These are phyloP conservation scores for Operophtera brumata DNA, from an alignment of 2,888 invertebrate species.

Conservation along the genomic window DNA sequence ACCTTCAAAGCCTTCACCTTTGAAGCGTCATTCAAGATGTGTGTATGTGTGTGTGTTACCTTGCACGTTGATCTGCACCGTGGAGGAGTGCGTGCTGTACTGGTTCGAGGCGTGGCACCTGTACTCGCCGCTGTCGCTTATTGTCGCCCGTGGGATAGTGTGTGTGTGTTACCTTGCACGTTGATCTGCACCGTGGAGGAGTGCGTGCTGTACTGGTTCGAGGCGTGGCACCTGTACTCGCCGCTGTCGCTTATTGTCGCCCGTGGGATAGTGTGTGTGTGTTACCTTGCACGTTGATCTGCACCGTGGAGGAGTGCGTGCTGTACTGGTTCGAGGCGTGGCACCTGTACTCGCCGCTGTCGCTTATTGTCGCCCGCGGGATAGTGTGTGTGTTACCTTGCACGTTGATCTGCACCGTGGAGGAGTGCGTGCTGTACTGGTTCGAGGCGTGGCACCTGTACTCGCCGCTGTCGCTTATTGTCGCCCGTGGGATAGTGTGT, in stretches of 20 bases:
- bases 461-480: conserved; percentile 85
- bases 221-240: conserved; percentile 90
- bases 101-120: conserved; percentile 91
- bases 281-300: conserved; percentile 89
- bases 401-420: conserved; percentile 84
- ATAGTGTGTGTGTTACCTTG: conserved; percentile 92
- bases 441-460: conserved; percentile 93
- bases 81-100: conserved; percentile 83
- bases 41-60: conserved; percentile 84
- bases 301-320: conserved; percentile 82
- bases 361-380: conserved; percentile 80
- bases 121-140: conserved; percentile 90
- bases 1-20: no score
- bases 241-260: conserved; percentile 87
- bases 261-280: conserved; percentile 81
- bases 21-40: no score
- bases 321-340: conserved; percentile 89
- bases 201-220: conserved; percentile 85
- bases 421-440: conserved; percentile 83
- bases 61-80: conserved; percentile 85
- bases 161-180: conserved; percentile 84
- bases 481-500: conserved; percentile 83
- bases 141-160: conserved; percentile 82
- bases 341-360: conserved; percentile 92
- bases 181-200: conserved; percentile 83